Percentiles rank a stretch among this genome's conserved stretches.
Evolutionary conservation across 1,140 invertebrate genomes (phyloP).

Genomic region (Anoplolepis gracilipes): DNA sequence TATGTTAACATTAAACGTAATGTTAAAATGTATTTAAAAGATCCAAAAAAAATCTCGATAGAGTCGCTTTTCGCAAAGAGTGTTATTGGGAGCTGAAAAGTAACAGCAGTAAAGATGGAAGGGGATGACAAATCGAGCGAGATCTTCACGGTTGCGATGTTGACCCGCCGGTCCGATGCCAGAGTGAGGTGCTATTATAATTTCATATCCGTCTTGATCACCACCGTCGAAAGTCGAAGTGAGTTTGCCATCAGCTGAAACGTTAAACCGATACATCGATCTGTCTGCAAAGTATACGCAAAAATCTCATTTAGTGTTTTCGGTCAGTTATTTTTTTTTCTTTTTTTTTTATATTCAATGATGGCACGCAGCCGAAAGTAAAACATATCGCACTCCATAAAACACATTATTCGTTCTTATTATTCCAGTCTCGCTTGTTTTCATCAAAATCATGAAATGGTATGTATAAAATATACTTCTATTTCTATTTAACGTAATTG

Average conservation of each 20-base stretch:
- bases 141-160: neutral
- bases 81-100: neutral
- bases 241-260: neutral
- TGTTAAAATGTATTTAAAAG: no score
- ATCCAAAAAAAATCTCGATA: no score
- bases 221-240: slow-evolving; percentile 21
- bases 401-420: neutral
- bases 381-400: neutral
- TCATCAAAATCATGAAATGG: slow-evolving; percentile 49
- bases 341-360: neutral
- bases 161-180: slow-evolving; percentile 22
- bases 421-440: neutral
- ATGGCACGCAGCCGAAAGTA: neutral
- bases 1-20: no score
- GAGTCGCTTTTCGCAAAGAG: no score
- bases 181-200: slow-evolving; percentile 46
- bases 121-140: neutral
- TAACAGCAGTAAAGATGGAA: neutral
- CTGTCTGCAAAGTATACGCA: no score
- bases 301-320: neutral
- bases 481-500: neutral
- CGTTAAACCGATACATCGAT: neutral
- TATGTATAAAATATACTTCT: slow-evolving; percentile 20
- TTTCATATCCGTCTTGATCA: neutral
- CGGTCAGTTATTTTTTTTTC: neutral